Evolutionary conservation across 2,888 invertebrate genomes (phyloP), one percentile per base, ranked within the genome.

Genomic region (Flexamia atlantica): DNA sequence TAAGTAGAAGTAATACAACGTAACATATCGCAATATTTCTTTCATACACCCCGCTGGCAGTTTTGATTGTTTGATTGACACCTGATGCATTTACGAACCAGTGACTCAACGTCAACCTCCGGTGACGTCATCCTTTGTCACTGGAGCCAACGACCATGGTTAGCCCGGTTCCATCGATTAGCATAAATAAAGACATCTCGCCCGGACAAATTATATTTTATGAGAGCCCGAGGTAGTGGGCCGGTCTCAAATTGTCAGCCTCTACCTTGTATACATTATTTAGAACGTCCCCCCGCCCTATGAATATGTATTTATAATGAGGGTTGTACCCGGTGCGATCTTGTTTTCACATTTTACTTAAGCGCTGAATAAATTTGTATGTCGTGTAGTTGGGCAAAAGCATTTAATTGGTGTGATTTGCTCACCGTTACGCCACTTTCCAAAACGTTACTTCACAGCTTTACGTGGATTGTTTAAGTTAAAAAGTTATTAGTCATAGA

Each of bases 151-250:
- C 64, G 12, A 64, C 64, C 64, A 64, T 76, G 40, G 23, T 76
- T 76, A 76, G 17, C 74, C 46, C n/a, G 46, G 17, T 76, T 76
- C 23, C 74, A 46, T 42, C 46, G 42, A 76, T 76, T 76, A 46
- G 74, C 74, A 76, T 76, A 76, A 76, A 76, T 76, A 76, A 76
- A 76, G 74, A 46, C 74, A 76, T 76, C 74, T 76, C 74, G 74
- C 25, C 70, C 36, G 46, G 74, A 28, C 74, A 76, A 46, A 76
- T 76, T 76, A 76, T 46, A 25, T 76, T 76, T 76, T 76, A 76
- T 46, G 74, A 42, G 74, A 1, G 14, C 46, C 74, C 28, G 12
- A 25, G 28, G 74, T 14, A 12, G 74, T 28, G 46, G 74, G 72
- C 40, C 72, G 72, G 72, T 72, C 70, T 70, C 70, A 70, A 70